Evolutionary conservation across 2,113 vertebrate species (phyloP).

Genomic region (Prunella himalayana): DNA sequence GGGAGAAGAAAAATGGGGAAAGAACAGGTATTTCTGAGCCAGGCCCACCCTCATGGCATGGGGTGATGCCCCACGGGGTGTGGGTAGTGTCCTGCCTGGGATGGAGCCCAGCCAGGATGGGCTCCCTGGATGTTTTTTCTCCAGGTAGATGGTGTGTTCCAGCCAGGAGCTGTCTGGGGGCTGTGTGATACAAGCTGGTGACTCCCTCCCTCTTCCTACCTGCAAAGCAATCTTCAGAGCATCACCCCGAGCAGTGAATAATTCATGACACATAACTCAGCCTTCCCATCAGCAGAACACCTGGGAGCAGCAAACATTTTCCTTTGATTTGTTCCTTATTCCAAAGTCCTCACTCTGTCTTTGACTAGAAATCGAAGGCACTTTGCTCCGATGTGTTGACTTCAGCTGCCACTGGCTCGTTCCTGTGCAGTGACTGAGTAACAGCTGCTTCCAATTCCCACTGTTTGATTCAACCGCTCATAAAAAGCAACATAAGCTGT

Average conservation of each 20-base stretch:
- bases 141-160: not conserved
- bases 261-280: constrained; percentile 1
- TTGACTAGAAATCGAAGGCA: not conserved
- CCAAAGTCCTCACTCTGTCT: not conserved
- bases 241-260: not conserved
- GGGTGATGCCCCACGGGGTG: not conserved
- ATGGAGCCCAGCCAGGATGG: not conserved
- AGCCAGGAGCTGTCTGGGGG: not conserved
- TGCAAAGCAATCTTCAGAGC: not conserved
- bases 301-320: not conserved
- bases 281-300: not conserved
- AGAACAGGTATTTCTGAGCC: not conserved
- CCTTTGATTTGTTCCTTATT: not conserved
- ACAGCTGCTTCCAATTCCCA: constrained; percentile 40
- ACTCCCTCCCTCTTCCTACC: not conserved
- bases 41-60: rapidly evolving
- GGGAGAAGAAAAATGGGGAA: not conserved
- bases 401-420: not conserved
- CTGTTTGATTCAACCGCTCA: constrained; percentile 15
- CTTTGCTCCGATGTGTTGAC: not conserved
- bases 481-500: constrained; percentile 47
- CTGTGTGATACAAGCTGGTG: not conserved
- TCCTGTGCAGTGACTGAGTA: not conserved
- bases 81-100: not conserved
- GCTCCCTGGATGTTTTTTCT: not conserved